A percentile compares a stretch with the other conserved stretches of the same genome.
Conservation (phyloP, 1,140 invertebrate genomes). For the Camponotus vicinus region DNA sequence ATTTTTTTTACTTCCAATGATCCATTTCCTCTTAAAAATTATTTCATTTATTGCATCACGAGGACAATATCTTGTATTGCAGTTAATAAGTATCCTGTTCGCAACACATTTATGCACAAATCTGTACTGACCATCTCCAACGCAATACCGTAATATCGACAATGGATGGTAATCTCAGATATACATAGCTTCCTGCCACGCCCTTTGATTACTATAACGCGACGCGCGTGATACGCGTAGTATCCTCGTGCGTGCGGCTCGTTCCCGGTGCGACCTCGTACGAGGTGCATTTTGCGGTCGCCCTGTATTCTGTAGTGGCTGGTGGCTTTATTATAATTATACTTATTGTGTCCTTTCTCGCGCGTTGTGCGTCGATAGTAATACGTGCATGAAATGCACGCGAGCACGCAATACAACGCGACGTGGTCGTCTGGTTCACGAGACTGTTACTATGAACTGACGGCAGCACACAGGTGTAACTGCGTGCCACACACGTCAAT, state of each 20-base stretch:
- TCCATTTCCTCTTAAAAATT: neutral
- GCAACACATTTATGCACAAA: neutral
- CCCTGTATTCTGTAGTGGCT: neutral
- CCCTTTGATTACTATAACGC: conserved; percentile 53
- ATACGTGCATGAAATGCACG: conserved; percentile 59
- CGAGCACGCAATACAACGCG: conserved; percentile 63
- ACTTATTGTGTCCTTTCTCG: conserved; percentile 68
- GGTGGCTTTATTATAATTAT: conserved; percentile 72
- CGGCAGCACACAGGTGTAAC: conserved; percentile 37
- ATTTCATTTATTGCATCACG: neutral
- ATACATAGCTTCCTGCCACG: neutral
- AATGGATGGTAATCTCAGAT: neutral
- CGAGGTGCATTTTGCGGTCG: conserved; percentile 57
- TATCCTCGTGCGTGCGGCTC: conserved; percentile 33
- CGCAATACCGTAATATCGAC: neutral
- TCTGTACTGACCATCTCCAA: neutral
- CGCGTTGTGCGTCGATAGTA: conserved; percentile 38
- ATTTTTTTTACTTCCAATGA: neutral
- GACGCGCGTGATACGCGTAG: neutral
- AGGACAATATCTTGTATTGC: neutral
- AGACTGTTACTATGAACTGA: conserved; percentile 13
- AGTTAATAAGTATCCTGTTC: conserved; percentile 2
- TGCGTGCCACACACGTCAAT: conserved; percentile 64
- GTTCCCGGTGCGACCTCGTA: conserved; percentile 2
- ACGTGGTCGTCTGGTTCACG: conserved; percentile 40